Evolutionary conservation across 2,888 invertebrate species (phyloP), one percentile per base, ranked within the genome.

Genomic region (Hermodice carunculata): DNA sequence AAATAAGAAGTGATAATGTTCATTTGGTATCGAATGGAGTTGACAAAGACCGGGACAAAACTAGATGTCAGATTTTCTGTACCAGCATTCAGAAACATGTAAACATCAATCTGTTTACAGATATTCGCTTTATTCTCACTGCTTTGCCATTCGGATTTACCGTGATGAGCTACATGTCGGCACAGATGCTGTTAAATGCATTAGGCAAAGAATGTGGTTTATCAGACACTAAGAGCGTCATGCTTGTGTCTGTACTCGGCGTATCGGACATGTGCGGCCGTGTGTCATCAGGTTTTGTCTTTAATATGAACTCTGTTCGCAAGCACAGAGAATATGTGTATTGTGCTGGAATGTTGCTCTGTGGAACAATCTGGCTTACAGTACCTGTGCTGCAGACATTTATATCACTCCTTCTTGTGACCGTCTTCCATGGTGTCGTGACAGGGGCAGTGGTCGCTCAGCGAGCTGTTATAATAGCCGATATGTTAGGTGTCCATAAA

Each of bases 241-340:
- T 91, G 81, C 87, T 97, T 62, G 89, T 97, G 17, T 92, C 95
- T 0, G 89, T 92, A 2, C 94, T 97, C 76, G 98, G 97, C 32
- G 90, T 95, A 44, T 91, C 94, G 0, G 98, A 98, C 82, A 96
- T 95, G 0, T 83, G 95, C 48, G 95, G 96, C 51, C 92, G 97
- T 88, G 90, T 97, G 22, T 46, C 66, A 6, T 75, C 76, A 22
- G 77, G 77, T 17, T 61, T 76, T 40, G 19, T 78, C 8, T 67
- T 78, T 17, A 76, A 79, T 61, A 53, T 74, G 19, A 71, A 69
- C 43, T 34, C 49, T 8, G 53, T 79, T 1, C 70, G 70, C 60
- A 69, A 64, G 14, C 65, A 70, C 60, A 67, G 77, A 0, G 48
- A 68, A n/a, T 48, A 67, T 0, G 63, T 75, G 2, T 78, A 77